Conservation (phyloP, 2,113 vertebrate species). For the Rhabdomys dilectus region DNA sequence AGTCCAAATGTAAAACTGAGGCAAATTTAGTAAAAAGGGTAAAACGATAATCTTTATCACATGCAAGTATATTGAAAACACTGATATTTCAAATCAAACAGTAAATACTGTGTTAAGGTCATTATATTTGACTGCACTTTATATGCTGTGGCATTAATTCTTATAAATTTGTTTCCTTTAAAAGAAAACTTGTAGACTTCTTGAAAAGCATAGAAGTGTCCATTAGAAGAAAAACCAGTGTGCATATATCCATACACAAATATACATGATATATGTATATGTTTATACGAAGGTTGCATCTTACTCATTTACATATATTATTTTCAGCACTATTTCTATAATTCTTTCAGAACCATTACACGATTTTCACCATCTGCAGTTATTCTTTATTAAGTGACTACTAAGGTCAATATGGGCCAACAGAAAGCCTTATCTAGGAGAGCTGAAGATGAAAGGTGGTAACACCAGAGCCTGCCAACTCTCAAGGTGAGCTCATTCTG, state of each 20-base stretch:
- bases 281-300: neutral
- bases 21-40: neutral
- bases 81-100: conserved; percentile 34
- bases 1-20: neutral
- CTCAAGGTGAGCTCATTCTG: neutral
- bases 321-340: neutral
- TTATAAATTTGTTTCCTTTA: neutral
- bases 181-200: neutral
- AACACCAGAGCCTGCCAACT: neutral
- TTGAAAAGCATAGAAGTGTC: neutral
- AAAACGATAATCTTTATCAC: neutral
- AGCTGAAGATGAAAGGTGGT: neutral
- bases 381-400: neutral
- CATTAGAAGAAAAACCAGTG: neutral
- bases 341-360: neutral
- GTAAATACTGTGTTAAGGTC: neutral
- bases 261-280: neutral
- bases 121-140: conserved; percentile 11
- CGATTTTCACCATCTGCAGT: neutral
- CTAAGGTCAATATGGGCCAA: neutral
- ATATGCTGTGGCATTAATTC: neutral
- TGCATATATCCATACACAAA: neutral
- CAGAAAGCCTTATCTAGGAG: neutral
- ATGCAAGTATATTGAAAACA: conserved; percentile 15
- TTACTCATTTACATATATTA: conserved; percentile 22